Conservation (phyloP, 2,113 vertebrate genomes). For the Delphinus delphis region DNA sequence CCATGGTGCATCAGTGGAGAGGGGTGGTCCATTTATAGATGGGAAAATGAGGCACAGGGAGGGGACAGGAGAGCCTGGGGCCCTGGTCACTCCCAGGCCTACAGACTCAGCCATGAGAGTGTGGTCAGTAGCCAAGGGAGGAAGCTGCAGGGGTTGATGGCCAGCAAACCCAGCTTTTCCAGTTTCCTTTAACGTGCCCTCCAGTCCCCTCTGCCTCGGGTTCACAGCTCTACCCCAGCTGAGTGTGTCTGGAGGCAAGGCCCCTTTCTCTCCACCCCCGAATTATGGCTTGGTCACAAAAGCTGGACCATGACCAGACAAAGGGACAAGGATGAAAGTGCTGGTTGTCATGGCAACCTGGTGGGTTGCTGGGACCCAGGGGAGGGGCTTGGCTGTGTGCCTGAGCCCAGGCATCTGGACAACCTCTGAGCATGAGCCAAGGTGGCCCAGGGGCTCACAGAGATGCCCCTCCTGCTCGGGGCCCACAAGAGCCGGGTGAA, state of each 20-base stretch:
- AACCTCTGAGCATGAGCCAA: slow-evolving; percentile 80
- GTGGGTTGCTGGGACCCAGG: slow-evolving; percentile 84
- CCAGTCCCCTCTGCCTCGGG: not conserved
- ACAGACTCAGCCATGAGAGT: not conserved
- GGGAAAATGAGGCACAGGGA: not conserved
- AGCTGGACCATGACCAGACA: slow-evolving; percentile 85
- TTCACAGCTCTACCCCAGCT: slow-evolving; percentile 52
- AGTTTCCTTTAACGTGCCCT: slow-evolving; percentile 31
- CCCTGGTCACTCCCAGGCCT: not conserved
- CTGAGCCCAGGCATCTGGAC: slow-evolving; percentile 82
- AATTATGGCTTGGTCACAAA: slow-evolving; percentile 85
- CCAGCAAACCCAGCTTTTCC: not conserved
- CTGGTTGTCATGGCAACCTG: slow-evolving; percentile 86
- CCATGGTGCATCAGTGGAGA: not conserved
- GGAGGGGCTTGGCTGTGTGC: slow-evolving; percentile 85
- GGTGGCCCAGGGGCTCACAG: slow-evolving; percentile 65
- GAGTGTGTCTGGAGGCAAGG: slow-evolving; percentile 78
- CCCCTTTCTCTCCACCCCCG: slow-evolving; percentile 78
- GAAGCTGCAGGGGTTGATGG: not conserved
- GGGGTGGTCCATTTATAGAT: not conserved
- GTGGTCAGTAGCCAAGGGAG: not conserved
- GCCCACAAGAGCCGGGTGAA: not conserved
- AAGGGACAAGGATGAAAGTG: slow-evolving; percentile 86
- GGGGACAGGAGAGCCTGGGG: not conserved
- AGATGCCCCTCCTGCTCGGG: not conserved